Percentiles rank a stretch among this genome's conserved stretches.
Evolutionary conservation across 2,888 invertebrate species (phyloP).

Genomic region (Tanytarsus gracilentus): DNA sequence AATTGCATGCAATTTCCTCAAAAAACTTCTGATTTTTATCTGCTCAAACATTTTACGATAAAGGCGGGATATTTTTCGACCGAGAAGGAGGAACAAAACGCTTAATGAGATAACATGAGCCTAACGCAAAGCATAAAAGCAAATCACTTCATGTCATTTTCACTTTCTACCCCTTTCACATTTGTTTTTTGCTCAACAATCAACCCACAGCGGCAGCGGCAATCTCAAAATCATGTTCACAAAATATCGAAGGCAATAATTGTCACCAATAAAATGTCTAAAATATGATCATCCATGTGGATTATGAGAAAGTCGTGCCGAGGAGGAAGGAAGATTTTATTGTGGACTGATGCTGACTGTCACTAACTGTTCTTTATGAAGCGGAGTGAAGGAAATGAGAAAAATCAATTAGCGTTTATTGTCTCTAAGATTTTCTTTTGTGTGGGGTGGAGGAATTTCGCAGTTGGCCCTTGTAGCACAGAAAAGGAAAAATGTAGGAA

Average conservation of each 20-base stretch:
- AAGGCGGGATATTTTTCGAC: constrained; percentile 11
- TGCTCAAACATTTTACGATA: constrained; percentile 5
- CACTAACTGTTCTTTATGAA: too few species aligned
- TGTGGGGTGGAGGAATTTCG: too few species aligned
- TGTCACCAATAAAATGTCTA: constrained; percentile 22
- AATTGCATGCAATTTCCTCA: too few species aligned
- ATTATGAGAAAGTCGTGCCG: too few species aligned
- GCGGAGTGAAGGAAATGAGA: not conserved
- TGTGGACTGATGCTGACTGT: not conserved
- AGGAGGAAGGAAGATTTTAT: not conserved
- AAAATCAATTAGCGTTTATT: constrained; percentile 23
- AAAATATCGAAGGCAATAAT: constrained; percentile 14
- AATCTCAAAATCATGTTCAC: not conserved
- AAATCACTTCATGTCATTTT: not conserved
- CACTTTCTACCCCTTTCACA: constrained; percentile 2
- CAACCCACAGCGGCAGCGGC: not conserved
- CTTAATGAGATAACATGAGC: not conserved
- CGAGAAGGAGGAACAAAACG: constrained; percentile 10
- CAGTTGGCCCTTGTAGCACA: too few species aligned
- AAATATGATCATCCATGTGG: constrained; percentile 17
- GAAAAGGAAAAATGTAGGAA: too few species aligned
- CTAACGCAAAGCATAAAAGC: not conserved
- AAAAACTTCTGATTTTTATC: constrained; percentile 20
- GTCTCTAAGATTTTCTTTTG: not conserved
- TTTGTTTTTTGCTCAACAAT: not conserved